Conservation (phyloP, 2,888 invertebrate species). For the Lacanobia oleracea region DNA sequence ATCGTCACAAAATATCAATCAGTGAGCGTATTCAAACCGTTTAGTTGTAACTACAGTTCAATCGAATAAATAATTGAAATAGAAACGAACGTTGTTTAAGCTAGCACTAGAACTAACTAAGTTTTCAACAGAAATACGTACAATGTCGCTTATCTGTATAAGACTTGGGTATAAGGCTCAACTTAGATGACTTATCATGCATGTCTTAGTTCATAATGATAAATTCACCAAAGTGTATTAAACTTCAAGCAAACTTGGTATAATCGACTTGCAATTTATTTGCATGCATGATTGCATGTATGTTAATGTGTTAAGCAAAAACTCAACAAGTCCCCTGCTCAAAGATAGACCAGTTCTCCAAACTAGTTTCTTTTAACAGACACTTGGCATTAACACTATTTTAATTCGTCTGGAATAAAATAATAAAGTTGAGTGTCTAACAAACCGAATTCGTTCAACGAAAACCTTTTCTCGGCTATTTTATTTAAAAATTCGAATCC, state of each 20-base stretch:
- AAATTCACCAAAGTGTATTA: slow-evolving; percentile 7
- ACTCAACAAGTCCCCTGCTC: slow-evolving; percentile 19
- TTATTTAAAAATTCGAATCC: background rate
- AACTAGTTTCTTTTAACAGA: slow-evolving; percentile 36
- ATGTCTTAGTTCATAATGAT: slow-evolving; percentile 9
- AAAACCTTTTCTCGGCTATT: slow-evolving; percentile 4
- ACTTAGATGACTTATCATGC: slow-evolving; percentile 4
- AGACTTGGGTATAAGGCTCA: background rate
- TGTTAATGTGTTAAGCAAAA: slow-evolving; percentile 37
- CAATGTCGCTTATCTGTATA: background rate
- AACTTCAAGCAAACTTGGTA: slow-evolving; percentile 21
- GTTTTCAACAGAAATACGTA: background rate
- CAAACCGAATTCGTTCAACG: slow-evolving; percentile 2
- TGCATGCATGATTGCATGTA: slow-evolving; percentile 11
- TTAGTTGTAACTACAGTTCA: slow-evolving; percentile 4
- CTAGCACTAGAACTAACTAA: slow-evolving; percentile 7
- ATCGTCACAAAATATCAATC: slow-evolving; percentile 26
- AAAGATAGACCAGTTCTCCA: slow-evolving; percentile 28
- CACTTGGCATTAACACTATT: slow-evolving; percentile 20
- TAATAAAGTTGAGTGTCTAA: slow-evolving; percentile 21
- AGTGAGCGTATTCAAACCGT: slow-evolving; percentile 22
- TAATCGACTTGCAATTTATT: slow-evolving; percentile 28
- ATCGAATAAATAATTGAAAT: slow-evolving; percentile 24
- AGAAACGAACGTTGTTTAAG: background rate
- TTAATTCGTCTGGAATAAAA: slow-evolving; percentile 24